Percentiles rank a stretch among this genome's conserved stretches.
These are phyloP conservation scores for Varanus salvator DNA, from an alignment of 2,113 vertebrate species.

Conservation along the genomic window DNA sequence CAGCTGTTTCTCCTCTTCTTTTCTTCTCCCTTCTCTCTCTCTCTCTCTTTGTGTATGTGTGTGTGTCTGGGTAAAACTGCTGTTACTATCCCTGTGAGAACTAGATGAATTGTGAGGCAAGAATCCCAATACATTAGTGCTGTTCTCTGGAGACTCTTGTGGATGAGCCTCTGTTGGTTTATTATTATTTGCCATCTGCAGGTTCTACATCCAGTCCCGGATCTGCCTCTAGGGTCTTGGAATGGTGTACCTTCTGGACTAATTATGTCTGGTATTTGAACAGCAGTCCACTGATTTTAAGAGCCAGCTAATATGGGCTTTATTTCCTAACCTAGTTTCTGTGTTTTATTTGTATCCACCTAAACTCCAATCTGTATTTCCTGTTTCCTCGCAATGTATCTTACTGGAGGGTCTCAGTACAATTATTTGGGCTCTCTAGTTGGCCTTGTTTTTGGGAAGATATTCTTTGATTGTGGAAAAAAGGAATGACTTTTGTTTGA, in stretches of 20 bases:
- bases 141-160: neutral
- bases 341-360: conserved; percentile 27
- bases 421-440: neutral
- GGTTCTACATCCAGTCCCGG: neutral
- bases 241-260: conserved; percentile 19
- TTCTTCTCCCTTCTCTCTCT: neutral
- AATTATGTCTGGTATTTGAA: conserved; percentile 23
- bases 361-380: neutral
- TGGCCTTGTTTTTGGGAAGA: conserved; percentile 4
- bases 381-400: neutral
- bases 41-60: neutral
- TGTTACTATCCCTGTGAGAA: neutral
- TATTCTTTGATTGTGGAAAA: neutral
- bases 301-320: conserved; percentile 9
- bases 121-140: neutral
- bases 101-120: conserved; percentile 6
- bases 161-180: neutral
- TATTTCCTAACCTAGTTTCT: neutral
- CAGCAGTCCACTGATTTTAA: conserved; percentile 29
- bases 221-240: neutral
- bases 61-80: neutral
- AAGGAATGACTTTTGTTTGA: neutral
- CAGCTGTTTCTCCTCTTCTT: neutral
- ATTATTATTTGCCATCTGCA: conserved; percentile 6
- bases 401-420: neutral